Conservation (phyloP, 2,113 vertebrate species). For the Tragulus kanchil region DNA sequence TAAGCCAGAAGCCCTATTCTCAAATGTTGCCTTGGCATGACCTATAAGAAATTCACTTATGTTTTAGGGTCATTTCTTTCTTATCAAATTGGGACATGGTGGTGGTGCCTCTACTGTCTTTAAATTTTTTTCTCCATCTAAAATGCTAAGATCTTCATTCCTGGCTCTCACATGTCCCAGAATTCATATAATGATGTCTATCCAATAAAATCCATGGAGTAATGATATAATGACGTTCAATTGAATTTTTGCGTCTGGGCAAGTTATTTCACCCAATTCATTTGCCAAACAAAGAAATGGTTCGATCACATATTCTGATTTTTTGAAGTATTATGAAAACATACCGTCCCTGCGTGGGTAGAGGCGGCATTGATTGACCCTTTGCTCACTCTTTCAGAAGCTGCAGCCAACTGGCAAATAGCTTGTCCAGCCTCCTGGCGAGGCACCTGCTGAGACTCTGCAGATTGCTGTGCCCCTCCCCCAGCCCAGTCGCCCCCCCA, state of each 20-base stretch:
- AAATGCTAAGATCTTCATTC: background rate
- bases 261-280: constrained; percentile 34
- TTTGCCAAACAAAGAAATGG: background rate
- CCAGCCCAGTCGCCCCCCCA: accelerated
- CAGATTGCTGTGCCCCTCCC: background rate
- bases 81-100: background rate
- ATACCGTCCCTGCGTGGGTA: constrained; percentile 13
- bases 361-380: background rate
- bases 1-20: background rate
- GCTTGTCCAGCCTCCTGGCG: constrained; percentile 59
- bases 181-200: background rate
- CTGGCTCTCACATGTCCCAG: background rate
- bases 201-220: background rate
- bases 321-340: constrained; percentile 33
- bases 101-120: background rate
- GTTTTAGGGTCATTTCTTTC: background rate
- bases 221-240: background rate
- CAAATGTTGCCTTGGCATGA: background rate
- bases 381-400: constrained; percentile 69
- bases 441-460: background rate
- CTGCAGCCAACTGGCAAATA: constrained; percentile 71
- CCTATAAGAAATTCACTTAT: background rate
- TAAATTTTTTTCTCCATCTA: background rate
- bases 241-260: background rate
- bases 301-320: background rate